These are phyloP conservation scores for Oostethus manadensis DNA, from an alignment of 2,113 vertebrate species.

Conservation along the genomic window DNA sequence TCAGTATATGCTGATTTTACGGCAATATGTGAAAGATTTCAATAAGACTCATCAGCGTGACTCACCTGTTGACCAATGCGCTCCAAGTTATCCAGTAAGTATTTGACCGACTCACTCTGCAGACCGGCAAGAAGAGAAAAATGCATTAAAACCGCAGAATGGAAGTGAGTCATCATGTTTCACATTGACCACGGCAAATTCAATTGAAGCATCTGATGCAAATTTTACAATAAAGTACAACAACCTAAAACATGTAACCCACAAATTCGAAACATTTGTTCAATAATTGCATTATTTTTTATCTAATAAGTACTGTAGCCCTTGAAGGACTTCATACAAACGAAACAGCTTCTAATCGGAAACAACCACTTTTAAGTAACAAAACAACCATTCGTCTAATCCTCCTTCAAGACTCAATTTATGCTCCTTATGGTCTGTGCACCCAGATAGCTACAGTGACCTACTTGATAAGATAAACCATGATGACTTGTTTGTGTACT, in stretches of 20 bases:
- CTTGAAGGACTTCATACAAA: too few relatives aligned
- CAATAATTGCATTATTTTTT: too few relatives aligned
- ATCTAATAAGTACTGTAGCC: too few relatives aligned
- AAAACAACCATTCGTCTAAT: too few relatives aligned
- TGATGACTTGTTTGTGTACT: neutral
- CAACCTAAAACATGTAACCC: too few relatives aligned
- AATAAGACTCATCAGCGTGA: constrained; percentile 19
- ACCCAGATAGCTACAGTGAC: neutral
- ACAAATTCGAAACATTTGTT: too few relatives aligned
- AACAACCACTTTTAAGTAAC: too few relatives aligned
- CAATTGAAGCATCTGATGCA: neutral
- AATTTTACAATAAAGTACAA: too few relatives aligned
- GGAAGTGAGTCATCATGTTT: constrained; percentile 14
- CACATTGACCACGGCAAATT: neutral
- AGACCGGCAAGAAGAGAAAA: constrained; percentile 22
- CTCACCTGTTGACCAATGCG: constrained; percentile 95
- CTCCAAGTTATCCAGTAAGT: constrained; percentile 97
- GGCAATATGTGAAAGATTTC: too few relatives aligned
- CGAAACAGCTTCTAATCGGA: too few relatives aligned
- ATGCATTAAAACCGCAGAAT: constrained; percentile 2
- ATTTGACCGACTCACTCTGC: constrained; percentile 96
- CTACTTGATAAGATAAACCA: neutral
- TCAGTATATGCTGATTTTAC: too few relatives aligned
- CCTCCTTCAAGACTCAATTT: neutral
- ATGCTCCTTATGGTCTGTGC: neutral